Base-by-base conservation (phyloP, 1,140 invertebrate species). In the Zaprionus capensis region DNA sequence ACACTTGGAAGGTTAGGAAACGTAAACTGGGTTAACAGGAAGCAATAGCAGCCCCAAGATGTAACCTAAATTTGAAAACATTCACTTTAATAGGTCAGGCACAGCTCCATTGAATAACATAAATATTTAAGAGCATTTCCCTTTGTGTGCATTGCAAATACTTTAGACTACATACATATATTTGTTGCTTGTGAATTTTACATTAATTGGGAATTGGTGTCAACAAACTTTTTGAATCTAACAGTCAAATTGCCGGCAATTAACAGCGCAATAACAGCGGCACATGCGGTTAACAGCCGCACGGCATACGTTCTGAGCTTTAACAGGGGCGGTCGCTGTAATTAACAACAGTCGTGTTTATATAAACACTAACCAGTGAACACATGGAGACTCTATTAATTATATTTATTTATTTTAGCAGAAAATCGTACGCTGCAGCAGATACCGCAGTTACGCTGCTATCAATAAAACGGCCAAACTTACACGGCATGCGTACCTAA, bases 141-240 rank as follows among this genome's bases (percentile, higher is more conserved):
- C 38, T 41, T n/a, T n/a, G 14, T 41, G 15, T n/a, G 38, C 38
- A 41, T 15, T n/a, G 41, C 41, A n/a, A 46, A 46, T 46, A 9
- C 5, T 9, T n/a, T 17, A 46, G 17, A 17, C 41, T 46, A n/a
- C 41, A 46, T 46, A 7, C 41, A 46, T 46, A 46, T 17, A 22
- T 51, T 51, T 22, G 12, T 7, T 5, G 4, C 20, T 22, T 46
- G 0, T 51, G 4, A 22, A 51, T 22, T 24, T 51, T 22, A 7
- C 46, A 51, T 51, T 5, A 14, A 51, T 12, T 24, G 9, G 46
- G 4, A 51, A 51, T 22, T 4, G 15, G 11, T 51, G 20, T 51
- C 46, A 51, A 22, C 12, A 22, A 51, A 51, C 46, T 51, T 20
- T 51, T 51, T 51, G 12, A 51, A 51, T 24, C 5, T 51, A 51